Evolutionary conservation across 1,140 invertebrate species (phyloP).

Genomic region (Leptinotarsa texana): DNA sequence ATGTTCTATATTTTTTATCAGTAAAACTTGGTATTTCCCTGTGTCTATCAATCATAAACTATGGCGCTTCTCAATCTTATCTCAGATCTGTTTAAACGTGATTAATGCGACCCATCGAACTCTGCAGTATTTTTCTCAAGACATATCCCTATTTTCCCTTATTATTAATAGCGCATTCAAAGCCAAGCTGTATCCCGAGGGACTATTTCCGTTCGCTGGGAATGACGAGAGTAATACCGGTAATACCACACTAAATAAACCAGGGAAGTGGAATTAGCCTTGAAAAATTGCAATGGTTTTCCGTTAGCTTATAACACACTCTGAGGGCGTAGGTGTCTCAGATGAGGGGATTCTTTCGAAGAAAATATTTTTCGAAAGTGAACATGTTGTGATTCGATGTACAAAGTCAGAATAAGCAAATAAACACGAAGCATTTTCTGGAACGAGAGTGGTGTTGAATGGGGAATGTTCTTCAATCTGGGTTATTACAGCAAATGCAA

Average conservation of each 20-base stretch:
- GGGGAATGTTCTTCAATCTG: too few relatives aligned
- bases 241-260: constrained; percentile 40
- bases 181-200: constrained; percentile 24
- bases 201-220: constrained; percentile 33
- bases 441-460: too few relatives aligned
- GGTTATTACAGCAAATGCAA: too few relatives aligned
- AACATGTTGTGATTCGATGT: too few relatives aligned
- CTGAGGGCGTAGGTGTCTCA: too few relatives aligned
- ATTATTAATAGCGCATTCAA: constrained; percentile 31
- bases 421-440: too few relatives aligned
- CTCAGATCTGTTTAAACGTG: not conserved
- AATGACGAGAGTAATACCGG: constrained; percentile 32
- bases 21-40: not conserved
- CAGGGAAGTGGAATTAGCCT: constrained; percentile 35
- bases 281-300: constrained; percentile 33
- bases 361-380: too few relatives aligned
- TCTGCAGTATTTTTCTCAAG: constrained; percentile 25
- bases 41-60: constrained; percentile 7
- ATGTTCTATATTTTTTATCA: too few relatives aligned
- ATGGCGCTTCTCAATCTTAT: not conserved
- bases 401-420: too few relatives aligned
- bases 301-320: not conserved
- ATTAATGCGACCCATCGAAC: constrained; percentile 5
- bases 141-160: constrained; percentile 10
- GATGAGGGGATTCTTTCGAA: too few relatives aligned